Conservation (phyloP, 2,888 invertebrate genomes). For the Nebria brevicollis region DNA sequence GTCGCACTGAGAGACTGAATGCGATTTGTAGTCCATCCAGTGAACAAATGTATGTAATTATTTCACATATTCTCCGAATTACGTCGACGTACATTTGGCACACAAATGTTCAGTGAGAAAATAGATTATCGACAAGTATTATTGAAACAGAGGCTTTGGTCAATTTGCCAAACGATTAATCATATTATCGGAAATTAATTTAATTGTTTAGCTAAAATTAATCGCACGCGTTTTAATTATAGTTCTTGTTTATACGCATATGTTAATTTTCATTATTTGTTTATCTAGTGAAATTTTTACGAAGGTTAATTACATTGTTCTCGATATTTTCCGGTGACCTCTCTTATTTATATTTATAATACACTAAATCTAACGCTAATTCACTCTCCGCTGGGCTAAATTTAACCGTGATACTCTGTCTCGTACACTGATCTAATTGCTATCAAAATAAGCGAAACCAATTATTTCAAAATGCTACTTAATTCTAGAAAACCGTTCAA, state of each 20-base stretch:
- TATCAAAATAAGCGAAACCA: background rate
- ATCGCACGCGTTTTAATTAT: background rate
- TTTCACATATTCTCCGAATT: background rate
- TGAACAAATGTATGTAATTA: background rate
- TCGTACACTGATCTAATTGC: background rate
- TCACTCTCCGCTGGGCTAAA: conserved; percentile 11
- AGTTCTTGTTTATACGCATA: background rate
- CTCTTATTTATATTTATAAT: conserved; percentile 3
- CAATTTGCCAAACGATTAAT: background rate
- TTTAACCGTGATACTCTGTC: background rate
- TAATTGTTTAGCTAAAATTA: background rate
- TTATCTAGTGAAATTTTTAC: conserved; percentile 12
- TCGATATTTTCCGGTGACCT: conserved; percentile 23
- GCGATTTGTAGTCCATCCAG: background rate
- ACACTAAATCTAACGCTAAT: conserved; percentile 9
- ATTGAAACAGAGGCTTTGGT: background rate
- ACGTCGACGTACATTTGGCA: background rate
- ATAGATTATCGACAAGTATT: background rate
- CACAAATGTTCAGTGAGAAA: background rate
- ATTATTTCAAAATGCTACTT: background rate
- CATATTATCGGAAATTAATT: background rate
- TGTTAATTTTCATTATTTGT: conserved; percentile 22
- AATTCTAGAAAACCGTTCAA: background rate
- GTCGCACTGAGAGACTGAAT: background rate
- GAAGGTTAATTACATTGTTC: conserved; percentile 22